A percentile compares a stretch with the other conserved stretches of the same genome.
Conservation (phyloP, 2,113 vertebrate species). For the Ophiodon elongatus region DNA sequence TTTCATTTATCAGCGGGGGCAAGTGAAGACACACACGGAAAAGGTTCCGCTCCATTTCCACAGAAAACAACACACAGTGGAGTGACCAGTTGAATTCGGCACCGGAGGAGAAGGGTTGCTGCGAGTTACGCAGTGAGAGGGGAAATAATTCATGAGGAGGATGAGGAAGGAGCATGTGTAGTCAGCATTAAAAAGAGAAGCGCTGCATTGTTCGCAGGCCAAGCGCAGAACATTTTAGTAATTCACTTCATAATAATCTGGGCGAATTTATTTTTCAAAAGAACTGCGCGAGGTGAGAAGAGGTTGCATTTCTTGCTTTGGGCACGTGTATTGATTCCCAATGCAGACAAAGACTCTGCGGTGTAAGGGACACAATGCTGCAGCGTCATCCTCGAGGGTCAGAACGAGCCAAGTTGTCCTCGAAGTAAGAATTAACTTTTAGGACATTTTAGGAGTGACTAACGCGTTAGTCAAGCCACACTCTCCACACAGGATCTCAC, state of each 20-base stretch:
- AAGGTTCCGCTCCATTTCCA: no score
- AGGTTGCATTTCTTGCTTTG: background rate
- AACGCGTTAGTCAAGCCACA: constrained; percentile 36
- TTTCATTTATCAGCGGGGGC: background rate
- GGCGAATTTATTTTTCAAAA: background rate
- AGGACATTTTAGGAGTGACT: no score
- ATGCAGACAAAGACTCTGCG: constrained; percentile 38
- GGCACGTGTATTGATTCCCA: background rate
- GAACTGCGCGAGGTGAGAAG: background rate
- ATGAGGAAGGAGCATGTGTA: background rate
- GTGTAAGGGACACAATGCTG: constrained; percentile 25
- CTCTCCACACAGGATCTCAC: constrained; percentile 27
- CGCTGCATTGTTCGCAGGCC: constrained; percentile 20
- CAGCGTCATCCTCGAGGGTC: constrained; percentile 14
- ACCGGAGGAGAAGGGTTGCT: background rate
- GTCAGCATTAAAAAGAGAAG: constrained; percentile 3
- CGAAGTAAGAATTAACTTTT: constrained; percentile 15
- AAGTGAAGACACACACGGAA: background rate
- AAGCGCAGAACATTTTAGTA: background rate
- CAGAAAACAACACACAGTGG: background rate
- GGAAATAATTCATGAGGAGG: constrained; percentile 35
- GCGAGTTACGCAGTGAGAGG: background rate
- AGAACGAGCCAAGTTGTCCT: constrained; percentile 13
- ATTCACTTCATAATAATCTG: background rate
- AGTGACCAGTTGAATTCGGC: background rate